These are phyloP conservation scores for Pelagia noctiluca DNA, from an alignment of 30 jellyfish, hydroid and myxozoan species.

Conservation along the genomic window DNA sequence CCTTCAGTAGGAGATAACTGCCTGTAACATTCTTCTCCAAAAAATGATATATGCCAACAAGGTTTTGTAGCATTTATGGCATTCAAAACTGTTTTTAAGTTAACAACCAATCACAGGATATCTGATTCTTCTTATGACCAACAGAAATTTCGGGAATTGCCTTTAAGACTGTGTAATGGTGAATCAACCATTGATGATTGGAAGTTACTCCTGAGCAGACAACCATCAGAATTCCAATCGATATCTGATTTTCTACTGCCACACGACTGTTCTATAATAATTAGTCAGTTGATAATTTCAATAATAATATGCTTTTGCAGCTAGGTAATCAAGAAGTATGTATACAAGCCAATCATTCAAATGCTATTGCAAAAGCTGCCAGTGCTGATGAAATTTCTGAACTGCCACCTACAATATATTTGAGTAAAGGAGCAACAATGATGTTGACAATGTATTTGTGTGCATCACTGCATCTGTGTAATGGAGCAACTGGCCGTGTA, in stretches of 20 bases:
- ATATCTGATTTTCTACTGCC: conserved; percentile 3
- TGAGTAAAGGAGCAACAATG: too few species aligned
- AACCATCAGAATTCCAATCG: neutral
- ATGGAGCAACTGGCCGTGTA: too few species aligned
- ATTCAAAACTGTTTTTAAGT: conserved; percentile 28
- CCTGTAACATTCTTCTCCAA: conserved; percentile 21
- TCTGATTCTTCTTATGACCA: neutral
- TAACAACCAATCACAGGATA: conserved; percentile 6
- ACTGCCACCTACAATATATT: neutral
- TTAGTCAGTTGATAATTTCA: neutral
- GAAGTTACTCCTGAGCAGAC: conserved; percentile 8
- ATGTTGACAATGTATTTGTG: too few species aligned
- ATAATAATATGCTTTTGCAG: conserved; percentile 3
- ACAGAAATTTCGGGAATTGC: neutral
- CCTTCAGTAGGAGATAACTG: conserved; percentile 38
- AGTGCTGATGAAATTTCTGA: neutral
- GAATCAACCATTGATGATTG: conserved; percentile 2
- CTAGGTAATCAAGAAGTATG: neutral
- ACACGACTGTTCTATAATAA: conserved; percentile 18
- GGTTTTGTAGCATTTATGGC: conserved; percentile 16
- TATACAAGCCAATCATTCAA: neutral
- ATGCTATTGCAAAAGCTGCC: neutral
- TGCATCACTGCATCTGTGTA: too few species aligned
- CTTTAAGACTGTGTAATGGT: conserved; percentile 23
- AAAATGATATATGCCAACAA: conserved; percentile 15